These are phyloP conservation scores for Polyodon spathula DNA, from an alignment of 2,113 vertebrate species.

Conservation along the genomic window DNA sequence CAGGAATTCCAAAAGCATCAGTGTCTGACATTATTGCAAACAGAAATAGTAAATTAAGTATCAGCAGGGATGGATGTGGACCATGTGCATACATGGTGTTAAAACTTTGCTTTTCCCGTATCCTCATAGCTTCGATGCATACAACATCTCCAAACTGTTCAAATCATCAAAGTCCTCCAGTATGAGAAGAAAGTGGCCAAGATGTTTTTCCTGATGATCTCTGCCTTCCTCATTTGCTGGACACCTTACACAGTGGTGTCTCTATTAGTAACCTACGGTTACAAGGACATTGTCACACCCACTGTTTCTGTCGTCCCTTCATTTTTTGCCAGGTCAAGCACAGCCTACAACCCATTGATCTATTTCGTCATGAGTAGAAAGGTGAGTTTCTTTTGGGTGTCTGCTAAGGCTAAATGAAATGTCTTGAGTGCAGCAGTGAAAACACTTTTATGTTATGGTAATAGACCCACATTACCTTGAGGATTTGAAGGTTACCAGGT, in stretches of 20 bases:
- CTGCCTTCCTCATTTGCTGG: conserved; percentile 77
- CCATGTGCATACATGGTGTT: neutral
- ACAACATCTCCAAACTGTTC: conserved; percentile 78
- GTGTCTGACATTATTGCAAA: too few species aligned
- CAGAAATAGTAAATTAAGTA: too few species aligned
- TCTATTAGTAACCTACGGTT: conserved; percentile 73
- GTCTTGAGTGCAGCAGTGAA: too few species aligned
- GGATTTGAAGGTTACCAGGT: neutral
- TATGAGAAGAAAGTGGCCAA: conserved; percentile 83
- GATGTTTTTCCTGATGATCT: conserved; percentile 84
- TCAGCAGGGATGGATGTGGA: neutral
- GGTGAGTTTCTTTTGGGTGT: conserved; percentile 47
- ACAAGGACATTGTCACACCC: conserved; percentile 66
- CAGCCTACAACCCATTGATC: conserved; percentile 79
- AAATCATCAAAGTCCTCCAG: conserved; percentile 76
- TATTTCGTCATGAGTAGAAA: conserved; percentile 86
- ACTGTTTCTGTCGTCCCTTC: conserved; percentile 72
- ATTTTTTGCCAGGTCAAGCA: conserved; percentile 82
- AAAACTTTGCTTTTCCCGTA: conserved; percentile 7
- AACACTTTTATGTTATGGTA: too few species aligned
- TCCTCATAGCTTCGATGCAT: conserved; percentile 66
- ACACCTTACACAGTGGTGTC: conserved; percentile 78
- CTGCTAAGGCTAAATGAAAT: neutral
- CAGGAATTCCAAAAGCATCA: too few species aligned
- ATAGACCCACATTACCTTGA: neutral